phyloP scores from a whole-genome alignment of 2,797 vertebrate genomes.

The Parauchenoglanis ngamensis region DNA sequence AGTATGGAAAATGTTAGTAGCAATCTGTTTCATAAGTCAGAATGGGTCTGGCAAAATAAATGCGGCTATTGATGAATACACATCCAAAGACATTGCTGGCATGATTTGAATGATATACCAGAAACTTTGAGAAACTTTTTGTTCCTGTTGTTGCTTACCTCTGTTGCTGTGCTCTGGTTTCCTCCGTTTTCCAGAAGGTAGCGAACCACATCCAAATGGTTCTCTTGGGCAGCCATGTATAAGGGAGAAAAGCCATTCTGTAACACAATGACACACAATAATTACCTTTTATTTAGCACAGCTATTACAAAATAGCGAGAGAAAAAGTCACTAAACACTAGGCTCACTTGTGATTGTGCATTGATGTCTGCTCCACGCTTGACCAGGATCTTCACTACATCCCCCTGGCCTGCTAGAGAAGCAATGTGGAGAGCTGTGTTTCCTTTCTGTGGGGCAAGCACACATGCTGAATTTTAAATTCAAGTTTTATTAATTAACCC shows the following conservation, averaged over 20 bases:
- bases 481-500: not conserved
- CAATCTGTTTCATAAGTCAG: not conserved
- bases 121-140: not conserved
- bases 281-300: not conserved
- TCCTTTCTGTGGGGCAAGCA: conserved; percentile 83
- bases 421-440: conserved; percentile 97
- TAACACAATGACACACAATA: conserved; percentile 9
- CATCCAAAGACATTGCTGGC: not conserved
- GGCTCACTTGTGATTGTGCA: conserved; percentile 89
- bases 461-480: conserved; percentile 5
- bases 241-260: conserved; percentile 98
- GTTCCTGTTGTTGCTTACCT: conserved; percentile 72
- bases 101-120: not conserved
- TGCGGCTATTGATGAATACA: not conserved
- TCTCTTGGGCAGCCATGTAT: conserved; percentile 99
- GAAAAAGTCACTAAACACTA: not conserved
- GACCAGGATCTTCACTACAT: conserved; percentile 91
- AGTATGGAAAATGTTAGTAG: not conserved
- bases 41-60: not conserved
- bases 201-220: conserved; percentile 94
- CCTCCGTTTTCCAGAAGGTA: conserved; percentile 95
- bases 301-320: not conserved
- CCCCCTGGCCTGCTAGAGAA: conserved; percentile 91
- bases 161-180: conserved; percentile 97
- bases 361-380: conserved; percentile 95